phyloP scores from a whole-genome alignment of 1,140 invertebrate species.

The Coenobita brevimanus region DNA sequence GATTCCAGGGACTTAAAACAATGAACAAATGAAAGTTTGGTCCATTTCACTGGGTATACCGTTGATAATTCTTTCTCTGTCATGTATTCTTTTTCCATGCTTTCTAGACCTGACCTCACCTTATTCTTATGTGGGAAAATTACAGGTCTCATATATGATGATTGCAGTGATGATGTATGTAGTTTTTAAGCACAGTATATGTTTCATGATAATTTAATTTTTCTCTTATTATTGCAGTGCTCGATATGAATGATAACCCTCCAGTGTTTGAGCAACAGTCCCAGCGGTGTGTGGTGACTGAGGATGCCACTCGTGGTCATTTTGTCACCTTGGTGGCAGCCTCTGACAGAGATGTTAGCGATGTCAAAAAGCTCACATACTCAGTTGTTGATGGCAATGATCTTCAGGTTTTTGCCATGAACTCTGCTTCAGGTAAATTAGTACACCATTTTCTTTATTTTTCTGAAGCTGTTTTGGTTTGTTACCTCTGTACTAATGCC shows the following conservation, averaged over 20 bases:
- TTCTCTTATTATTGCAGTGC: conserved; percentile 79
- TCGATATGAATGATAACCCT: conserved; percentile 91
- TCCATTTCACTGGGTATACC: too few relatives aligned
- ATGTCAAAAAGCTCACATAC: conserved; percentile 83
- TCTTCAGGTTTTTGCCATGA: conserved; percentile 87
- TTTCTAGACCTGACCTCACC: too few relatives aligned
- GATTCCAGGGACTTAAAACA: too few relatives aligned
- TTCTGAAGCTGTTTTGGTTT: conserved; percentile 20
- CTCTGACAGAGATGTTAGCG: conserved; percentile 87
- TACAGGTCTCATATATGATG: too few relatives aligned
- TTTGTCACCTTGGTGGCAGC: conserved; percentile 91
- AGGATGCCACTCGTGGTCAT: conserved; percentile 87
- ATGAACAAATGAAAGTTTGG: too few relatives aligned
- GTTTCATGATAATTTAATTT: neutral
- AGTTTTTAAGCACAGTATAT: neutral
- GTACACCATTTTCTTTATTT: too few relatives aligned
- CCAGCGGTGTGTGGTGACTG: conserved; percentile 85
- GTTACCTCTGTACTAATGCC: neutral
- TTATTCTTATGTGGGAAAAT: too few relatives aligned
- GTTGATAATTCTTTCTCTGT: too few relatives aligned
- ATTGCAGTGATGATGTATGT: too few relatives aligned
- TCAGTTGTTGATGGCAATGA: conserved; percentile 89
- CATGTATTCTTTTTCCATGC: too few relatives aligned
- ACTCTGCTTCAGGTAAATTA: conserved; percentile 78
- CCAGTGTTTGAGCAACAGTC: conserved; percentile 88